A percentile compares a stretch with the other conserved stretches of the same genome.
Evolutionary conservation across 2,888 invertebrate species (phyloP).

Genomic region (Lepidonotus clava): DNA sequence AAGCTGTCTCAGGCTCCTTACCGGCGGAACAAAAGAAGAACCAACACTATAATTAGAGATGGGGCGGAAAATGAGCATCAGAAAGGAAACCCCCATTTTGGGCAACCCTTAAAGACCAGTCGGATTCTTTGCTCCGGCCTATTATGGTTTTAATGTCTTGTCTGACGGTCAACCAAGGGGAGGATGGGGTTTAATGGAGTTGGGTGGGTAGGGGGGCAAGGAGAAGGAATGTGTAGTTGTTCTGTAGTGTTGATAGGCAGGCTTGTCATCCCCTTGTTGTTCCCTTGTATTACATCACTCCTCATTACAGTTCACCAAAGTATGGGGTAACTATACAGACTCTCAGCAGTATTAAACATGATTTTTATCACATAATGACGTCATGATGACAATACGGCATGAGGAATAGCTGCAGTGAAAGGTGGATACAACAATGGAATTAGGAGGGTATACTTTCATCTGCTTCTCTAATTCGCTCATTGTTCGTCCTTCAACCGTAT

Average conservation of each 20-base stretch:
- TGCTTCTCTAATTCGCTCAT: no score
- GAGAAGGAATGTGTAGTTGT: background rate
- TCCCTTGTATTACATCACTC: background rate
- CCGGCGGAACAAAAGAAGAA: background rate
- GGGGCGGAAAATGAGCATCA: constrained; percentile 29
- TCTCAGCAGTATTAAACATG: no score
- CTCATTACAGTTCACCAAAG: background rate
- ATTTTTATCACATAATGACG: no score
- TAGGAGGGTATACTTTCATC: no score
- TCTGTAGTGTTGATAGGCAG: background rate
- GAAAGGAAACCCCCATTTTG: background rate
- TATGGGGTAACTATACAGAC: no score
- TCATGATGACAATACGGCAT: no score
- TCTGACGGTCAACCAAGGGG: background rate
- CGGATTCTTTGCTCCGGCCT: background rate
- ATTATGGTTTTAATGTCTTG: background rate
- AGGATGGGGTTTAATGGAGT: background rate
- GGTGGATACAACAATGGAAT: no score
- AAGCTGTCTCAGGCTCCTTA: background rate
- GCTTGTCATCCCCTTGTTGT: background rate
- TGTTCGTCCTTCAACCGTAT: no score
- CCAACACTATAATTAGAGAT: constrained; percentile 34
- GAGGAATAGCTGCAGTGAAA: no score
- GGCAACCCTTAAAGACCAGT: background rate
- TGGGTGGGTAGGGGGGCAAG: background rate